Base-by-base conservation (phyloP, 2,113 vertebrate genomes). In the Ophthalmolycus amberensis region DNA sequence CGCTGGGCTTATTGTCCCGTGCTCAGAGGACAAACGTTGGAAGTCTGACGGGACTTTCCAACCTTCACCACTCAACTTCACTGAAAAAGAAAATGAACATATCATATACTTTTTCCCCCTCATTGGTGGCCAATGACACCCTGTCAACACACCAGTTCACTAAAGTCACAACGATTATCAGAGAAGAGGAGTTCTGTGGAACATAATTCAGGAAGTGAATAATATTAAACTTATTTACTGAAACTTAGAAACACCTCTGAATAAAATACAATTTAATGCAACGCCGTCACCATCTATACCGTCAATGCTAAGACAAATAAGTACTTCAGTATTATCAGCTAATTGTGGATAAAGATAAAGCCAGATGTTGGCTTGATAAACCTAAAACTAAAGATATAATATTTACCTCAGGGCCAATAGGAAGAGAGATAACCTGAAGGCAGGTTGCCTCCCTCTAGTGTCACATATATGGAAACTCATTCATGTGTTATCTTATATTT, bases 31-130 rank as follows among this genome's bases (percentile, higher is more conserved):
- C 89, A 93, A 88, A 92, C 46, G 42, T 74, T 90, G 90, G 89
- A 90, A 78, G 85, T 79, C 73, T 69, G 65, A 80, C 8, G 91
- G 92, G 90, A 91, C 89, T 94, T 94, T 92, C 92, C 90, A 84
- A 66, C 46, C 65, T 40, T 64, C 65, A 5, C 0, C 22, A 9
- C 54, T 52, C 32, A 15, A 15, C 48, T 37, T 27, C 15, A 27
- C 8, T 9, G 38, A 52, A 60, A 50, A 60, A 58, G 1, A 0
- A 54, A 38, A 34, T 34, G 34, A 34, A 52, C 76, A 5, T 2
- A n/a, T 25, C 25, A 25, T 25, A 25, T 25, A 25, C 25, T 25
- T 25, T 66, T 77, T 66, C 75, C 12, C 62, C 15, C 25, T 37
- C 7, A 42, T 22, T 44, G 67, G 12, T 27, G 12, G 9, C 22